Base-by-base conservation (phyloP, 2,888 invertebrate species). In the Cheilosia soror region DNA sequence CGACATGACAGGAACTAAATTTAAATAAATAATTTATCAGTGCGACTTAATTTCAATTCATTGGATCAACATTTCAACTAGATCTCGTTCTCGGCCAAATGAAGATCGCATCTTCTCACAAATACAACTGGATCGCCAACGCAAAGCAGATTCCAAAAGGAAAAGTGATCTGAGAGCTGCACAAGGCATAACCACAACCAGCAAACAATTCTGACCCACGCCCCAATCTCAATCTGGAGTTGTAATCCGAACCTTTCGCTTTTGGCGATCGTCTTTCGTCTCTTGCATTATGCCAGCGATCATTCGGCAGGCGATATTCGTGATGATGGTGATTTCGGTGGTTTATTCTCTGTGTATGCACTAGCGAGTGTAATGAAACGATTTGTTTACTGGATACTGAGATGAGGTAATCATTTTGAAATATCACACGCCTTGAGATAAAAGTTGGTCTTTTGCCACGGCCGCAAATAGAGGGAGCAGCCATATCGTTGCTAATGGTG, bases 351-450 rank as follows among this genome's bases (percentile, higher is more conserved):
- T 27, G 37, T 66, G n/a, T 57, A 5, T 15, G 15, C 25, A 33
- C 58, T 27, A 57, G 58, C 71, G 84, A 79, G 84, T 65, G 69
- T 66, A 85, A 68, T 72, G 66, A 66, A 80, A 80, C 81, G 81
- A 81, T 85, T 85, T 81, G 76, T 85, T 85, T 85, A 77, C 72
- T 81, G 80, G 66, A 68, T 63, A 47, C 51, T 44, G 13, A 76
- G 80, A 77, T 81, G 81, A 72, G 81, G 76, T 66, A 81, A 85
- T 81, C 85, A 85, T 77, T 72, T 85, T 85, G 85, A 85, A 85
- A 85, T 85, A 85, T 85, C 81, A 81, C 80, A 68, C 85, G 85
- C 85, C 85, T 85, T 80, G 71, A 85, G 85, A 68, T 76, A 85
- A 51, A 29, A 71, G 60, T 65, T 44, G 33, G 53, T 27, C 42